Evolutionary conservation across 1,140 invertebrate genomes (phyloP).

Genomic region (Halesus radiatus): DNA sequence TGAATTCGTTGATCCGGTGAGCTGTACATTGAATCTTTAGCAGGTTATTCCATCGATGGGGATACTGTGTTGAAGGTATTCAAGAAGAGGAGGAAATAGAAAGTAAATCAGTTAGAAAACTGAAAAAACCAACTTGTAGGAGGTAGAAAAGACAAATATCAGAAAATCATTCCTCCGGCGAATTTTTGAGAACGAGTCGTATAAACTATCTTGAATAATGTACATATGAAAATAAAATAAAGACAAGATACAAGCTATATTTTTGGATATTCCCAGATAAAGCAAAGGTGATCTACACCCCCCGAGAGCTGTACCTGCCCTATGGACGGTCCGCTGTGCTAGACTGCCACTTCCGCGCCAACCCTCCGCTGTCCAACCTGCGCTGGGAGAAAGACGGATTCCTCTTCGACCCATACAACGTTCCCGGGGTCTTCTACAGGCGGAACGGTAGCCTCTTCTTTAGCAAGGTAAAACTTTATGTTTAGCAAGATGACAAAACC

Average conservation of each 20-base stretch:
- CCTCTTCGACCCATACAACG: constrained; percentile 92
- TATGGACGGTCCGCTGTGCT: constrained; percentile 91
- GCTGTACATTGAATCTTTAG: too few relatives aligned
- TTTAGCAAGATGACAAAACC: too few relatives aligned
- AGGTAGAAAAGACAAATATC: neutral
- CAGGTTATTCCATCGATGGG: too few relatives aligned
- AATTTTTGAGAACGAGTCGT: neutral
- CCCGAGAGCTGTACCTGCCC: constrained; percentile 88
- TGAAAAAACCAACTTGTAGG: neutral
- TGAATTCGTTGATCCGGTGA: too few relatives aligned
- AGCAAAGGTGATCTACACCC: constrained; percentile 92
- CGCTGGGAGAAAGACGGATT: constrained; percentile 96
- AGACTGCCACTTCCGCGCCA: constrained; percentile 93
- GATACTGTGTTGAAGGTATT: too few relatives aligned
- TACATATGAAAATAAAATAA: neutral
- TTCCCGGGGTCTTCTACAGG: constrained; percentile 86
- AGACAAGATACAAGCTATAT: neutral
- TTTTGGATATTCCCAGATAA: constrained; percentile 76
- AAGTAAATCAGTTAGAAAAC: neutral
- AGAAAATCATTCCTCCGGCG: neutral
- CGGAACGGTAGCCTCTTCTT: constrained; percentile 91
- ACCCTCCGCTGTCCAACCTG: constrained; percentile 92
- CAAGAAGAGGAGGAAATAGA: too few relatives aligned
- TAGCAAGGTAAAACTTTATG: constrained; percentile 70
- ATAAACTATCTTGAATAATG: neutral